Evolutionary conservation across 1,140 invertebrate genomes (phyloP).

Genomic region (Luehdorfia chinensis): DNA sequence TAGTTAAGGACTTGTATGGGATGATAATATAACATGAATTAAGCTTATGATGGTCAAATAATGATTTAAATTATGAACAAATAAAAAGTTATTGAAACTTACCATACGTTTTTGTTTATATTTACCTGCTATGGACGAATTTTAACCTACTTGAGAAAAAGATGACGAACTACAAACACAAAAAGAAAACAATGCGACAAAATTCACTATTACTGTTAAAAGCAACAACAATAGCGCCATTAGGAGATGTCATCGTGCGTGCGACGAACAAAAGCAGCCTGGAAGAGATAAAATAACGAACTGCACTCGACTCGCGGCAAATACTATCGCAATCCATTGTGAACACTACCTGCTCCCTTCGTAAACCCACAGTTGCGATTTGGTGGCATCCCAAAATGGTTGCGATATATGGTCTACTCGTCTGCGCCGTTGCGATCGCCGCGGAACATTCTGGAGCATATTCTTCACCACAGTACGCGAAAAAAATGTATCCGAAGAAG

Average conservation of each 20-base stretch:
- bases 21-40: too few relatives aligned
- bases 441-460: slow-evolving; percentile 70
- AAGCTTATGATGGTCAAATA: too few relatives aligned
- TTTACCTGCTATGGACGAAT: too few relatives aligned
- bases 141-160: slow-evolving; percentile 10
- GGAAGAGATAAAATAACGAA: slow-evolving; percentile 65
- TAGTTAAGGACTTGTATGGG: too few relatives aligned
- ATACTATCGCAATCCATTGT: slow-evolving; percentile 35
- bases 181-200: slow-evolving; percentile 3
- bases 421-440: slow-evolving; percentile 21
- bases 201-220: slow-evolving; percentile 31
- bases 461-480: slow-evolving; percentile 73
- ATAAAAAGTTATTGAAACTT: too few relatives aligned
- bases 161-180: slow-evolving; percentile 14
- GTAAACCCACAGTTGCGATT: slow-evolving; percentile 30
- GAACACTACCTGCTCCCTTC: slow-evolving; percentile 52
- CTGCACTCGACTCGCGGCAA: slow-evolving; percentile 34
- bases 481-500: slow-evolving; percentile 63
- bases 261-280: slow-evolving; percentile 62
- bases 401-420: slow-evolving; percentile 33
- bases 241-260: slow-evolving; percentile 71
- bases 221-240: slow-evolving; percentile 65
- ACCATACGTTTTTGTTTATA: too few relatives aligned
- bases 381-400: slow-evolving; percentile 44
- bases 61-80: too few relatives aligned